Conservation (phyloP, 2,888 invertebrate genomes). For the Agrochola lota region DNA sequence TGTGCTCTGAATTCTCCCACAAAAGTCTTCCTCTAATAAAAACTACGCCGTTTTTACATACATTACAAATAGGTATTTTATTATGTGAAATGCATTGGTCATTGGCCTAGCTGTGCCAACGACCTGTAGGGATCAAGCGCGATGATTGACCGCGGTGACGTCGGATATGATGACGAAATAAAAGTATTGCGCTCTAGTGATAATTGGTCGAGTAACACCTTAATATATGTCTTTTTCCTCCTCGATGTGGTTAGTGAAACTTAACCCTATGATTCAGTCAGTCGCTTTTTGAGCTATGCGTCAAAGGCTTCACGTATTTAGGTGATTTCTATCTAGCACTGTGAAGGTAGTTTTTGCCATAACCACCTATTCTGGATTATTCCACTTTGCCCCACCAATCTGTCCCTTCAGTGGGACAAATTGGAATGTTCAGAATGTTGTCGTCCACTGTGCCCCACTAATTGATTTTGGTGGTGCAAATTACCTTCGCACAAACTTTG, state of each 20-base stretch:
- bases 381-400: not conserved
- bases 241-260: not conserved
- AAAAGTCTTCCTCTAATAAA: constrained; percentile 31
- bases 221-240: not conserved
- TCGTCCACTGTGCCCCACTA: no score
- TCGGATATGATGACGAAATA: constrained; percentile 56
- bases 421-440: not conserved
- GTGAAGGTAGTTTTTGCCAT: not conserved
- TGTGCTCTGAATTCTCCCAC: constrained; percentile 11
- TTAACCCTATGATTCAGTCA: not conserved
- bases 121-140: constrained; percentile 76
- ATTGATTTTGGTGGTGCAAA: no score
- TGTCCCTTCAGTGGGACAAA: not conserved
- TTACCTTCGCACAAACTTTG: not conserved
- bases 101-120: constrained; percentile 73
- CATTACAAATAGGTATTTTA: constrained; percentile 47
- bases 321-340: not conserved
- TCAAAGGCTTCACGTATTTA: not conserved
- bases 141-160: constrained; percentile 69
- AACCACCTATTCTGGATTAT: not conserved
- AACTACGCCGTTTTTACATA: constrained; percentile 42
- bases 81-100: constrained; percentile 65
- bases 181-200: constrained; percentile 51
- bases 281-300: not conserved
- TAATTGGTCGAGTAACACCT: constrained; percentile 40